These are phyloP conservation scores for Cenopis cana DNA, from an alignment of 2,888 invertebrate species.

Conservation along the genomic window DNA sequence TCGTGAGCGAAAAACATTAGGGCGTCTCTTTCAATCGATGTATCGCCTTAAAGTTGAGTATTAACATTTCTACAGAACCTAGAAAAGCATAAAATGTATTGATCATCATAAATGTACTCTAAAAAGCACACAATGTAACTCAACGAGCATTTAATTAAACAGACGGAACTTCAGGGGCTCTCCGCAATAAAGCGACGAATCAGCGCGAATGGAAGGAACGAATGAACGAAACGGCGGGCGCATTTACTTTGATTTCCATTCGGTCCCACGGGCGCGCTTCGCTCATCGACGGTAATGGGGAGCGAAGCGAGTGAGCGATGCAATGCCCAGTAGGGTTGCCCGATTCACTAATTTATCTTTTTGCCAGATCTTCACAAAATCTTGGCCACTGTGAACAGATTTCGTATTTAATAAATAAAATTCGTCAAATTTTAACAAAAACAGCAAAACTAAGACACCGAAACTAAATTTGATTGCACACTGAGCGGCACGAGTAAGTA, in stretches of 20 bases:
- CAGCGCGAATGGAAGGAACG: constrained; percentile 34
- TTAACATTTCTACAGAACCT: too few relatives aligned
- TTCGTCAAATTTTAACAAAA: too few relatives aligned
- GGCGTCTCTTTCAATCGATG: too few relatives aligned
- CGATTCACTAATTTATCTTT: background rate
- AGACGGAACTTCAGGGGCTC: constrained; percentile 12
- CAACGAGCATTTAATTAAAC: constrained; percentile 25
- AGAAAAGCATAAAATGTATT: background rate
- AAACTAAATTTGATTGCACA: too few relatives aligned
- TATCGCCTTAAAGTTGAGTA: too few relatives aligned
- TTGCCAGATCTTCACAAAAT: background rate
- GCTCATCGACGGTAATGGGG: constrained; percentile 39
- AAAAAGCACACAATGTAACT: background rate
- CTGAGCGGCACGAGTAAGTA: too few relatives aligned
- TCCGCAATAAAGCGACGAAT: constrained; percentile 26
- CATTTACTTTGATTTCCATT: constrained; percentile 43
- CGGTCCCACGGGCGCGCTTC: constrained; percentile 41
- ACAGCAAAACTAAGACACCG: too few relatives aligned
- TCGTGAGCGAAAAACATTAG: too few relatives aligned
- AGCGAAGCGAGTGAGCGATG: constrained; percentile 29
- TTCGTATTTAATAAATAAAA: too few relatives aligned
- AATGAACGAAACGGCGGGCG: constrained; percentile 32
- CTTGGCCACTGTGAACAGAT: too few relatives aligned
- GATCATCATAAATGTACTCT: too few relatives aligned
- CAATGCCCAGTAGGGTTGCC: constrained; percentile 15